Conservation (phyloP, 2,797 vertebrate genomes). For the Pelochelys cantorii region DNA sequence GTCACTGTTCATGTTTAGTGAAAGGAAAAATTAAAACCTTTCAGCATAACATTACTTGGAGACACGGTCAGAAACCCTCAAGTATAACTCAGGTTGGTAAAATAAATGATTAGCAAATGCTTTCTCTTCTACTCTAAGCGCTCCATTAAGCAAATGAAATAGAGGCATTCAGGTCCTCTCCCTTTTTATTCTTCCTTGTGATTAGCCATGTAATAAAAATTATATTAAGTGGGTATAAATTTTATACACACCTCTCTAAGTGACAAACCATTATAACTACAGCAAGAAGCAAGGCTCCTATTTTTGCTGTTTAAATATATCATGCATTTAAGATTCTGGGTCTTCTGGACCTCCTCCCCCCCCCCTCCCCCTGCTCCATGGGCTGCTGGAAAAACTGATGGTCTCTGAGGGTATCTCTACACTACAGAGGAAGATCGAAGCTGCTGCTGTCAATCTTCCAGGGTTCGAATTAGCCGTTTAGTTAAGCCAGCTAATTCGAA, state of each 20-base stretch:
- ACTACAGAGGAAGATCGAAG: too few species aligned
- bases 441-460: too few species aligned
- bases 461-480: too few species aligned
- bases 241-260: conserved; percentile 65
- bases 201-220: conserved; percentile 80
- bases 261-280: conserved; percentile 63
- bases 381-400: neutral
- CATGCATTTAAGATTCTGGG: neutral
- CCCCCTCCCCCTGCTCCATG: too few species aligned
- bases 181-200: conserved; percentile 66
- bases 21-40: conserved; percentile 28
- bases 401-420: neutral
- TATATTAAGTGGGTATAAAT: conserved; percentile 78
- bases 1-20: neutral
- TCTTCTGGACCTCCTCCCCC: neutral
- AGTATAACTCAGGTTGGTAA: conserved; percentile 50
- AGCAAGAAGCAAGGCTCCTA: conserved; percentile 68
- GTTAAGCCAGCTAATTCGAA: too few species aligned
- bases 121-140: conserved; percentile 52
- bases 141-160: conserved; percentile 82
- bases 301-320: conserved; percentile 11
- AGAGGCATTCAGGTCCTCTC: conserved; percentile 72
- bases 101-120: conserved; percentile 67
- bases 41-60: conserved; percentile 3
- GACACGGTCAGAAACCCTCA: conserved; percentile 43